Percentiles rank a stretch among this genome's conserved stretches.
phyloP scores from a whole-genome alignment of 2,888 invertebrate genomes.

The Aromia moschata region DNA sequence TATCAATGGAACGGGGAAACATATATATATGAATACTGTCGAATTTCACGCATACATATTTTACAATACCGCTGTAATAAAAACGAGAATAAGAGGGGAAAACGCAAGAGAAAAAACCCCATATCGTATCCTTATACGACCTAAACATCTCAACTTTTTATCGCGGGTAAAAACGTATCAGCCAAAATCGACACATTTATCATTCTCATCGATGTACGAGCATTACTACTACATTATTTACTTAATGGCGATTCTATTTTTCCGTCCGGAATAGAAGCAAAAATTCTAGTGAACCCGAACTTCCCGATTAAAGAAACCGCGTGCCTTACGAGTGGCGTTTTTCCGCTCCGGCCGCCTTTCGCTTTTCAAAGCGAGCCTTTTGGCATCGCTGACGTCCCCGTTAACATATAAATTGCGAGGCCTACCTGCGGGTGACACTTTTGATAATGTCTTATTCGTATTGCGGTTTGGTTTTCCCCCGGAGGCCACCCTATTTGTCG shows the following conservation, averaged over 20 bases:
- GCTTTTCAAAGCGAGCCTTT: conserved; percentile 10
- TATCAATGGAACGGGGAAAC: too few relatives aligned
- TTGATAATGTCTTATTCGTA: conserved; percentile 46
- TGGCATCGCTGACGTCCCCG: conserved; percentile 15
- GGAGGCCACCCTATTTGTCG: conserved; percentile 18
- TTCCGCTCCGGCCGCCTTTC: conserved; percentile 16
- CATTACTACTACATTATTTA: conserved; percentile 14
- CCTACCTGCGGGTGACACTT: conserved; percentile 41
- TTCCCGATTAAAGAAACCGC: conserved; percentile 20
- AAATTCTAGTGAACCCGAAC: conserved; percentile 17
- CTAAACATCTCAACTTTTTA: background rate
- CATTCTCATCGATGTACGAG: too few relatives aligned
- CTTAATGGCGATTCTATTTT: conserved; percentile 12
- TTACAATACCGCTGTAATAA: too few relatives aligned
- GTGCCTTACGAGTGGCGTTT: conserved; percentile 14
- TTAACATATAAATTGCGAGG: conserved; percentile 36
- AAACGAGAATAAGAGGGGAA: too few relatives aligned
- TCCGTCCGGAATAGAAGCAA: conserved; percentile 11
- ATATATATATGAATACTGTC: too few relatives aligned
- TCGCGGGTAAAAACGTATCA: background rate
- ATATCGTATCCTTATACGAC: too few relatives aligned
- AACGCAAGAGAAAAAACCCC: too few relatives aligned
- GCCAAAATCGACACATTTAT: background rate
- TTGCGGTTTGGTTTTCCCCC: conserved; percentile 46
- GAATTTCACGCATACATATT: too few relatives aligned